phyloP scores from a whole-genome alignment of 1,140 invertebrate species.

The Nylanderia fulva region DNA sequence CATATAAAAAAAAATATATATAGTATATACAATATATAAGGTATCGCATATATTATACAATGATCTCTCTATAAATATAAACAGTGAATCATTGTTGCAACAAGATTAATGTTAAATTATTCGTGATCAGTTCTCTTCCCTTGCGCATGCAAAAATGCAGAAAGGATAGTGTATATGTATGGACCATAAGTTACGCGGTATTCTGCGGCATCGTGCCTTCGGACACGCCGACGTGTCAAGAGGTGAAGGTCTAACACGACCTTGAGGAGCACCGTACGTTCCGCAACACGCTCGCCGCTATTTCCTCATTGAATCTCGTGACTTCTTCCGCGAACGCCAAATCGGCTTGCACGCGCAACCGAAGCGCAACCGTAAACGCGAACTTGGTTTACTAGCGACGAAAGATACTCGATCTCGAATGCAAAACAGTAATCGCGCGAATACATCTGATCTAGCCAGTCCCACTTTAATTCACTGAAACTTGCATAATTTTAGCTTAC shows the following conservation, averaged over 20 bases:
- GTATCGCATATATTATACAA: background rate
- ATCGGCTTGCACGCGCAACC: conserved; percentile 38
- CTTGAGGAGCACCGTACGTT: conserved; percentile 77
- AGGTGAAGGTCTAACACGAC: conserved; percentile 82
- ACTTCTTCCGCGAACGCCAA: conserved; percentile 66
- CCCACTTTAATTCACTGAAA: background rate
- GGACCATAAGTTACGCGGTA: conserved; percentile 63
- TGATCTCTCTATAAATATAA: conserved; percentile 3
- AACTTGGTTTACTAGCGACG: conserved; percentile 11
- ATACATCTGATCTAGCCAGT: background rate
- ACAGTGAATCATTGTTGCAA: conserved; percentile 24
- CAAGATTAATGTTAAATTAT: conserved; percentile 29
- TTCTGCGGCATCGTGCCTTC: conserved; percentile 71
- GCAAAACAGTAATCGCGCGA: background rate
- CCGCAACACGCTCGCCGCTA: conserved; percentile 62
- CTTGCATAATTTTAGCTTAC: background rate
- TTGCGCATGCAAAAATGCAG: conserved; percentile 38
- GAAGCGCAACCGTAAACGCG: conserved; percentile 19
- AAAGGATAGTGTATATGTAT: conserved; percentile 65
- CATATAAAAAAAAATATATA: too few species aligned
- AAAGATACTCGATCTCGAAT: conserved; percentile 17
- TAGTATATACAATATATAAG: too few species aligned
- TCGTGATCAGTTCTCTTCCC: conserved; percentile 11
- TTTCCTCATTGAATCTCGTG: conserved; percentile 68
- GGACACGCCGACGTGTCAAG: conserved; percentile 78